Base-by-base conservation (phyloP, 1,140 invertebrate genomes). In the Pseudoatta argentina region DNA sequence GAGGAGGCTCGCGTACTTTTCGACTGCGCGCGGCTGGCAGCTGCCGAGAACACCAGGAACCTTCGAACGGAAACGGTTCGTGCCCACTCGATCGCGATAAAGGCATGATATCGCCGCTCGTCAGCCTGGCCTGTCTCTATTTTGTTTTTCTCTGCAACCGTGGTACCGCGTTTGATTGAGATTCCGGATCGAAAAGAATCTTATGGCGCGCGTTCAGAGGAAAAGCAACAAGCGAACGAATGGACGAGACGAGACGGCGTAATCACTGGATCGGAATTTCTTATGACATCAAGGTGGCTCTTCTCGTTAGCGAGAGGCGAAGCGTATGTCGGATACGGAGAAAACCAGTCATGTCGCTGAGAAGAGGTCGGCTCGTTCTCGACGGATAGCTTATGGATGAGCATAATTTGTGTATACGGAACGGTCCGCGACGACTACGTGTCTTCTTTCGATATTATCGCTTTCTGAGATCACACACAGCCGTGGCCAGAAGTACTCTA, bases 211-310 rank as follows among this genome's bases (percentile, higher is more conserved):
- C 27, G 51, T 81, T 67, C 77, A 18, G 57, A 51, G 55, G 66
- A 86, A 83, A 82, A 71, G 64, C 77, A 86, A 69, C 83, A 48
- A 51, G 44, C 57, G 30, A 53, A 55, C 53, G 53, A 18, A 55
- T 18, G 53, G 18, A 39, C 21, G 6, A 67, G 51, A 10, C 39
- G 21, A 6, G 67, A 82, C 55, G 66, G 64, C 53, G 73, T 89
- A 89, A 89, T 89, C 88, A 79, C 44, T 44, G 69, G 75, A 86
- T 86, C 87, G 76, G 85, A 79, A 82, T 86, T 86, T 73, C 77
- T 88, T 66, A 6, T 27, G 51, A 24, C 53, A 71, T 72, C 73
- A 53, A 72, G 63, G 75, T 86, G 69, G 71, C 51, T 89, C 69
- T 73, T 86, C 87, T 53, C 71, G 81, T 78, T 87, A 57, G 21